Percentiles rank a stretch among this genome's conserved stretches.
phyloP scores from a whole-genome alignment of 2,113 vertebrate genomes.

The Lonchura striata region DNA sequence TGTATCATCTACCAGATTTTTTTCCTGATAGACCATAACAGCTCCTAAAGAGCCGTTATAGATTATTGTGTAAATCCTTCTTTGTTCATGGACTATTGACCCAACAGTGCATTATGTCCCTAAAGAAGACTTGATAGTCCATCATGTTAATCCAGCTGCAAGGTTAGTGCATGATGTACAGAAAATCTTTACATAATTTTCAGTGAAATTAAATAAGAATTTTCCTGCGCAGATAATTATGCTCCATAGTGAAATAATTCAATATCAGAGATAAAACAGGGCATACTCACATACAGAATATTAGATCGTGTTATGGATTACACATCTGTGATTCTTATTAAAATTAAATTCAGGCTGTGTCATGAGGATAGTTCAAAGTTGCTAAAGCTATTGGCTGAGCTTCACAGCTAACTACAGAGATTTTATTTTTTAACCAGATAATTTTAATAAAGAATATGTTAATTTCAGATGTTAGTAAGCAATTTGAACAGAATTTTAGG shows the following conservation, averaged over 20 bases:
- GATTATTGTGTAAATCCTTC: constrained; percentile 67
- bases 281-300: background rate
- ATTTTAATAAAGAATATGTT: background rate
- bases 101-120: constrained; percentile 35
- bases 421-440: background rate
- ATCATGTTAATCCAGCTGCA: constrained; percentile 59
- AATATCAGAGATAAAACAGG: background rate
- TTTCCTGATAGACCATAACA: constrained; percentile 49
- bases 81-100: constrained; percentile 65
- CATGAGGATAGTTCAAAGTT: background rate
- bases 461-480: background rate
- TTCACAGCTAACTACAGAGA: background rate
- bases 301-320: background rate
- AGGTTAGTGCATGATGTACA: background rate
- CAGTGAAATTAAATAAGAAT: constrained; percentile 61
- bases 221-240: background rate
- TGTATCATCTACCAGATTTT: constrained; percentile 31
- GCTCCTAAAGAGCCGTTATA: constrained; percentile 56
- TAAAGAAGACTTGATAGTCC: constrained; percentile 50
- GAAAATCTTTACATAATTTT: constrained; percentile 65
- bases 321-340: background rate
- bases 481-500: background rate
- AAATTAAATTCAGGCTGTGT: background rate
- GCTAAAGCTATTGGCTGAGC: background rate
- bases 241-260: constrained; percentile 12